These are phyloP conservation scores for Mormyrus lacerda DNA, from an alignment of 2,113 vertebrate species.

Conservation along the genomic window DNA sequence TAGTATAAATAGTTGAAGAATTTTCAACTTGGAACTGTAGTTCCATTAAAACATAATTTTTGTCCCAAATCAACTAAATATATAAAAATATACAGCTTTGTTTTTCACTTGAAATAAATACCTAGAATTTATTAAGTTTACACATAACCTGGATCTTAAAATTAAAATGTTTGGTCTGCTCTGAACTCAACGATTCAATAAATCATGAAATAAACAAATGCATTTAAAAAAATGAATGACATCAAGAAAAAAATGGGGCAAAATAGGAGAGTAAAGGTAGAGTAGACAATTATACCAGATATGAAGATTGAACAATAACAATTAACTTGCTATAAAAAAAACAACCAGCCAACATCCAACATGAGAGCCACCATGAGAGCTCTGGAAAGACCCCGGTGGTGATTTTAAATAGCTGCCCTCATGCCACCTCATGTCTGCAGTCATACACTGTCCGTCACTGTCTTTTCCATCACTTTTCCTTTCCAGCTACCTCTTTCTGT, in stretches of 20 bases:
- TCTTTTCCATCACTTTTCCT: background rate
- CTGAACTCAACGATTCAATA: background rate
- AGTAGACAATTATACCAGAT: background rate
- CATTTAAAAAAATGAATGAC: background rate
- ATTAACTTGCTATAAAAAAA: background rate
- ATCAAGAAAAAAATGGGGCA: background rate
- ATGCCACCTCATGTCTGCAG: background rate
- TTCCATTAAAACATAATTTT: background rate
- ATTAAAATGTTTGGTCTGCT: background rate
- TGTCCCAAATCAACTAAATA: background rate
- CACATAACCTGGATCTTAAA: background rate
- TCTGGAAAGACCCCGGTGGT: background rate
- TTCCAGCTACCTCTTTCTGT: background rate
- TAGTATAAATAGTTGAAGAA: background rate
- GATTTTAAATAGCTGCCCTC: background rate
- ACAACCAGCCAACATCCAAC: background rate
- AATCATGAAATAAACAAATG: background rate
- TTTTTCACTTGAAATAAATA: background rate
- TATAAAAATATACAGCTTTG: background rate
- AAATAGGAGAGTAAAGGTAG: background rate
- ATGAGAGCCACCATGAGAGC: background rate
- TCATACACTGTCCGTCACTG: background rate
- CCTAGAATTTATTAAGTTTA: background rate
- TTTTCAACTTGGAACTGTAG: background rate
- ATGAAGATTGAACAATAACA: background rate